These are phyloP conservation scores for Drosophila longiperda DNA, from an alignment of 2,888 invertebrate species.

Conservation along the genomic window DNA sequence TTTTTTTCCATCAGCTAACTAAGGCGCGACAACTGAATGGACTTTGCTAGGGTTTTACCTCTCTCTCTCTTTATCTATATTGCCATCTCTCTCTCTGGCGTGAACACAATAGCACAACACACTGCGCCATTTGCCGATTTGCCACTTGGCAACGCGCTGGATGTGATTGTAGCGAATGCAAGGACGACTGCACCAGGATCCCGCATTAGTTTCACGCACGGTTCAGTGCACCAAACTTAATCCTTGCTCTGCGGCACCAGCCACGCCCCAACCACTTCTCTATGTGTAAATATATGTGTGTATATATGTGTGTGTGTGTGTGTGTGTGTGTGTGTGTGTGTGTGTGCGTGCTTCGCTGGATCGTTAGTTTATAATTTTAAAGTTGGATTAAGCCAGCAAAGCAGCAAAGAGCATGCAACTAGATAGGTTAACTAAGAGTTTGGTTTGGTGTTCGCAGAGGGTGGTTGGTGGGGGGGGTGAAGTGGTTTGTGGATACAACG, in stretches of 20 bases:
- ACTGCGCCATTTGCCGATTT: constrained; percentile 51
- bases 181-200: constrained; percentile 76
- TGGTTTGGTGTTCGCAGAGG: too few species aligned
- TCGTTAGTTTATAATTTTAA: constrained; percentile 82
- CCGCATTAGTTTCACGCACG: constrained; percentile 77
- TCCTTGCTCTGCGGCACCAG: constrained; percentile 68
- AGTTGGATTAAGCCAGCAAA: constrained; percentile 76
- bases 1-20: constrained; percentile 57
- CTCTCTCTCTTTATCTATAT: not conserved
- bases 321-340: constrained; percentile 36
- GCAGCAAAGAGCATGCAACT: constrained; percentile 32
- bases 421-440: not conserved
- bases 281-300: not conserved
- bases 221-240: constrained; percentile 79
- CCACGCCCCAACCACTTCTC: constrained; percentile 22
- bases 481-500: not conserved
- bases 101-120: constrained; percentile 22
- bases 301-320: constrained; percentile 11
- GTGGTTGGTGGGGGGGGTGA: not conserved
- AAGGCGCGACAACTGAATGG: constrained; percentile 67
- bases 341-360: constrained; percentile 56
- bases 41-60: constrained; percentile 27
- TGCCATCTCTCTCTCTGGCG: not conserved
- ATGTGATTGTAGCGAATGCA: constrained; percentile 76
- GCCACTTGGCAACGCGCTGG: constrained; percentile 53